Conservation (phyloP, 2,113 vertebrate genomes). For the Crotalus viridis region DNA sequence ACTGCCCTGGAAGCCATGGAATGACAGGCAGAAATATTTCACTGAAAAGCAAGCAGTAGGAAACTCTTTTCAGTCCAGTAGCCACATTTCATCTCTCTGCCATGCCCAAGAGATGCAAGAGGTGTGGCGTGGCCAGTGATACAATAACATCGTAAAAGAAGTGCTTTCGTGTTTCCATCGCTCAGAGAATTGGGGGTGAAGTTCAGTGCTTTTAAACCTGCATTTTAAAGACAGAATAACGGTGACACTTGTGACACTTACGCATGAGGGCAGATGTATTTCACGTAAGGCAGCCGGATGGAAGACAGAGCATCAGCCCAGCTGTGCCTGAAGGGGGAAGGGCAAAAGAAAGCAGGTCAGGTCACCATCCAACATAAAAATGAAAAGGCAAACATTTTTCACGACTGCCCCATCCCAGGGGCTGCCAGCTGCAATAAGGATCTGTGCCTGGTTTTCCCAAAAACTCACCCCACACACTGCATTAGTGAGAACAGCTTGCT, state of each 20-base stretch:
- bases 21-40: background rate
- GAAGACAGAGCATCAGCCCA: slow-evolving; percentile 88
- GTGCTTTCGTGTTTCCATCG: background rate
- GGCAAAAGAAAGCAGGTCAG: background rate
- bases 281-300: slow-evolving; percentile 91
- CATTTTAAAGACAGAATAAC: background rate
- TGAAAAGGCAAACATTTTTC: background rate
- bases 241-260: slow-evolving; percentile 81
- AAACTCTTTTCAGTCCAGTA: background rate
- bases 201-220: background rate
- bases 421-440: background rate
- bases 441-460: background rate
- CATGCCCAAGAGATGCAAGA: background rate
- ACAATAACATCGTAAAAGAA: background rate
- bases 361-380: background rate
- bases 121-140: background rate
- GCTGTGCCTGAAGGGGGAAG: slow-evolving; percentile 79
- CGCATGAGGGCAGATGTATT: slow-evolving; percentile 97
- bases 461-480: background rate
- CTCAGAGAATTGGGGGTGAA: background rate
- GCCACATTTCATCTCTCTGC: background rate
- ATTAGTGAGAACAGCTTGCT: background rate
- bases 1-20: background rate
- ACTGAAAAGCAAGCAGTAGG: background rate
- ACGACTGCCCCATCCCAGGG: background rate